These are phyloP conservation scores for Coccyzus lansbergi DNA, from an alignment of 2,797 vertebrate species.

Conservation along the genomic window DNA sequence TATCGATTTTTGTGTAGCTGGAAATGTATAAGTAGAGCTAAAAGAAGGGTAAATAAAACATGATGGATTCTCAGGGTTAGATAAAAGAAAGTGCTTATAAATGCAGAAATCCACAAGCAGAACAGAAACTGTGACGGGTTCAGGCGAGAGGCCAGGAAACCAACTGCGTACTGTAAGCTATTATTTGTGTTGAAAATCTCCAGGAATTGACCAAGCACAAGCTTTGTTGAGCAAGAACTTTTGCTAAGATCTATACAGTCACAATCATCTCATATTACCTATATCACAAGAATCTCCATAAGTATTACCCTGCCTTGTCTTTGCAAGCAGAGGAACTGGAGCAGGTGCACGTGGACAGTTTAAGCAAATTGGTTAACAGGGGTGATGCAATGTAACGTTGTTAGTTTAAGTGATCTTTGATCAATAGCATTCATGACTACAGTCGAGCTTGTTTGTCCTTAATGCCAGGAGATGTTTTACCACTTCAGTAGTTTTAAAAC, in stretches of 20 bases:
- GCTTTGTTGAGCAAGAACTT: neutral
- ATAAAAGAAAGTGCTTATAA: constrained; percentile 48
- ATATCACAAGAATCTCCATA: neutral
- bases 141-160: constrained; percentile 44
- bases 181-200: neutral
- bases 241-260: neutral
- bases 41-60: constrained; percentile 63
- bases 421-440: neutral
- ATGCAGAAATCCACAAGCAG: constrained; percentile 34
- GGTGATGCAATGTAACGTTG: neutral
- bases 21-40: constrained; percentile 24
- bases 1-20: constrained; percentile 22
- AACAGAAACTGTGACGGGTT: neutral
- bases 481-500: constrained; percentile 8
- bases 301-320: neutral
- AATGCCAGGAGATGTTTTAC: neutral
- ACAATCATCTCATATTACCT: neutral
- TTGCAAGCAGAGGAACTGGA: neutral
- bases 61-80: constrained; percentile 20
- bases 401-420: constrained; percentile 9
- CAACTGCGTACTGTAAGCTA: neutral
- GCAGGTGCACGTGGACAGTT: neutral
- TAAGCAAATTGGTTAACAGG: neutral
- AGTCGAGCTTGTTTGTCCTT: neutral
- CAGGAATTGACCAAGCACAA: neutral